Evolutionary conservation across 2,888 invertebrate genomes (phyloP), one percentile per base, ranked within the genome.

Genomic region (Mythimna loreyi): DNA sequence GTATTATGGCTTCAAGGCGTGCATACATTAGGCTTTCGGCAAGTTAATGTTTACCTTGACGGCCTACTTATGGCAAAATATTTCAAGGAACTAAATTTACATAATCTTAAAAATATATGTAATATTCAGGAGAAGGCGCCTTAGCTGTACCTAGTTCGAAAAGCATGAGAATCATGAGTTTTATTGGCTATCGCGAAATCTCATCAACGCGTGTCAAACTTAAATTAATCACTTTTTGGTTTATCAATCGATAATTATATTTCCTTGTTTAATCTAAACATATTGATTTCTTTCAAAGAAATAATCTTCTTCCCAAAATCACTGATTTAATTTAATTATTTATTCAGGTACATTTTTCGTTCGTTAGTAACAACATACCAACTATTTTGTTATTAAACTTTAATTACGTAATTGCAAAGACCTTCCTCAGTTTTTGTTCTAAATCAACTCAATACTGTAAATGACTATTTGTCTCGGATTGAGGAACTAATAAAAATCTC

Each of bases 21-120:
- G 86, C 83, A 88, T 88, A 86, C 56, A 85, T 87, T 86, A 87
- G 81, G 81, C 82, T 83, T 87, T 86, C 72, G 80, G 82, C 84
- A 83, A 85, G 77, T 78, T 78, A 79, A 74, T 79, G 75, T 80
- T 83, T 85, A 80, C 85, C 82, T 84, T 85, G 82, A 78, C 78
- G 77, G 78, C 84, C 84, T 81, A 83, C 78, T 80, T 85, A 76
- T 77, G 68, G 63, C 64, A 67, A 74, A 75, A 70, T 66, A 59
- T 70, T 65, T 72, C 52, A 72, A 63, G 72, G 75, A 80, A 75
- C 65, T 77, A 55, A 63, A 55, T 72, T 62, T 61, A 52, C 57
- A 62, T 72, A 50, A 28, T 49, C 56, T 43, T 67, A 6, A 23
- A 36, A 21, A 33, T 11, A 9, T 28, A 40, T 19, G 45, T 52